phyloP scores from a whole-genome alignment of 64 coral and sea anemone genomes.

The Pachyseris speciosa region DNA sequence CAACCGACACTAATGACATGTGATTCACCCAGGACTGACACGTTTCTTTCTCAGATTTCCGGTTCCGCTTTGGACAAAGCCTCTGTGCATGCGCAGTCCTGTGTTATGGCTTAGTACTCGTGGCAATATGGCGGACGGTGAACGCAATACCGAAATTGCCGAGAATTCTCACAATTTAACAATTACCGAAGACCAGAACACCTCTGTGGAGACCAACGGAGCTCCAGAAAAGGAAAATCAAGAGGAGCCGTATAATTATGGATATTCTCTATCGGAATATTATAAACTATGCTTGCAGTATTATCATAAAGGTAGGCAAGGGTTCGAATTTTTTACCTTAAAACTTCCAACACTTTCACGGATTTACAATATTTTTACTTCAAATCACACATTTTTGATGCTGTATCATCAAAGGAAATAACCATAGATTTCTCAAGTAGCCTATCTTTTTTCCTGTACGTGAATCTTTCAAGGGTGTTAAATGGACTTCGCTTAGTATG shows the following conservation, averaged over 20 bases:
- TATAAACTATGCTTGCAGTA: constrained; percentile 95
- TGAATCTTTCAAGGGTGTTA: too few relatives aligned
- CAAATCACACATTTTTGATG: background rate
- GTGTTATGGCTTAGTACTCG: constrained; percentile 66
- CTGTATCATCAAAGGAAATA: too few relatives aligned
- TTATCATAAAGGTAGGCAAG: constrained; percentile 91
- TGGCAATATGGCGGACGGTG: constrained; percentile 95
- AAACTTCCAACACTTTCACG: background rate
- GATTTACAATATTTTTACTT: background rate
- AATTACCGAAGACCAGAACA: constrained; percentile 83
- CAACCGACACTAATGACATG: too few relatives aligned
- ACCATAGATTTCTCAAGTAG: too few relatives aligned
- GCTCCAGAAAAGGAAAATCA: background rate
- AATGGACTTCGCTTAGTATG: too few relatives aligned
- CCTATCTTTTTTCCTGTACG: too few relatives aligned
- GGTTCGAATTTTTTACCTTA: background rate
- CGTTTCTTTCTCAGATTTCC: too few relatives aligned
- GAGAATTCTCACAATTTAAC: constrained; percentile 87
- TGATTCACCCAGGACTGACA: too few relatives aligned
- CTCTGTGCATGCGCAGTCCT: constrained; percentile 5
- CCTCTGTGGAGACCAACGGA: background rate
- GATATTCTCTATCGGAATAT: constrained; percentile 84
- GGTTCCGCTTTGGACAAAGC: background rate
- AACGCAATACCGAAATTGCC: constrained; percentile 34
- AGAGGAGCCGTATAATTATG: constrained; percentile 86